Evolutionary conservation across 2,888 invertebrate species (phyloP).

Genomic region (Pharmacophagus antenor): DNA sequence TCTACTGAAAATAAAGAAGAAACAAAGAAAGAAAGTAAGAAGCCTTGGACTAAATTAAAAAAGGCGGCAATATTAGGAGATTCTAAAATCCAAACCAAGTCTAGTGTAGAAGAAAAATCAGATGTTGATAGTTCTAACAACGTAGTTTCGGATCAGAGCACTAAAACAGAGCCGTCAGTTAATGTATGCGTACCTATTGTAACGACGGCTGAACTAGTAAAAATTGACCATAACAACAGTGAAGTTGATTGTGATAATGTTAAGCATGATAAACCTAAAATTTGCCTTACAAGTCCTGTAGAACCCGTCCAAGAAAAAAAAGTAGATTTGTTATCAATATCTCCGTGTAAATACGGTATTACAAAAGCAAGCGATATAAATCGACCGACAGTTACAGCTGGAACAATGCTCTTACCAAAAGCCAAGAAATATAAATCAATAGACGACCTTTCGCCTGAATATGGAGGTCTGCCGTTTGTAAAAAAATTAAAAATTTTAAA

Average conservation of each 20-base stretch:
- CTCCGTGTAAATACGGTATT: slow-evolving; percentile 56
- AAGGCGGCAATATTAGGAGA: slow-evolving; percentile 84
- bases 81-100: slow-evolving; percentile 65
- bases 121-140: slow-evolving; percentile 49
- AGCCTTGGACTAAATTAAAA: slow-evolving; percentile 89
- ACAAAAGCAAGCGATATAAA: slow-evolving; percentile 51
- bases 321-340: slow-evolving; percentile 68
- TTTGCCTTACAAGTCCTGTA: slow-evolving; percentile 68
- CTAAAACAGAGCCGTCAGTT: slow-evolving; percentile 49
- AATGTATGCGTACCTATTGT: slow-evolving; percentile 65
- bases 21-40: slow-evolving; percentile 71
- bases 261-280: slow-evolving; percentile 66
- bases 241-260: slow-evolving; percentile 58
- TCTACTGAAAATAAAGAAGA: slow-evolving; percentile 57
- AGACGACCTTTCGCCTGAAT: slow-evolving; percentile 92
- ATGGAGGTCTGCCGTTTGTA: slow-evolving; percentile 91
- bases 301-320: slow-evolving; percentile 73
- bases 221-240: slow-evolving; percentile 74
- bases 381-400: slow-evolving; percentile 39
- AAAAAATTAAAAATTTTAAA: slow-evolving; percentile 94
- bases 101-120: slow-evolving; percentile 60
- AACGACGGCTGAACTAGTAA: slow-evolving; percentile 72
- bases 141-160: slow-evolving; percentile 36
- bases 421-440: slow-evolving; percentile 89
- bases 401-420: slow-evolving; percentile 60